phyloP scores from a whole-genome alignment of 2,797 vertebrate genomes.

The Danio choprae region DNA sequence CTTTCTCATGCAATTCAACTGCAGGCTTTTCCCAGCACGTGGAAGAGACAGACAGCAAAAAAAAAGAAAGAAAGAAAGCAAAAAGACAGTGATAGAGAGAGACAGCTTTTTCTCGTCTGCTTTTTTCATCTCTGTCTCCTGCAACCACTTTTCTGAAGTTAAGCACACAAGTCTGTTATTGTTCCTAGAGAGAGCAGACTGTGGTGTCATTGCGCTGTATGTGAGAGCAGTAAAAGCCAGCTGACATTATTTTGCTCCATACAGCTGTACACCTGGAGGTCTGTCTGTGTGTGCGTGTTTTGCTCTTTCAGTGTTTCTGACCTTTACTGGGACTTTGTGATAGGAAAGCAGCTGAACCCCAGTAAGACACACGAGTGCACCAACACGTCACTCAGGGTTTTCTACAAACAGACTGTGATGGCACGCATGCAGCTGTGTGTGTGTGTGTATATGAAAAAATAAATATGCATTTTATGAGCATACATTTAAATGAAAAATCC shows the following conservation, averaged over 20 bases:
- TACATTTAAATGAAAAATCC: not conserved
- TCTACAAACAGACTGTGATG: not conserved
- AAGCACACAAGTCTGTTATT: not conserved
- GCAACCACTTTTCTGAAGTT: not conserved
- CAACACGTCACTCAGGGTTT: not conserved
- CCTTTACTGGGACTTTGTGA: slow-evolving; percentile 37
- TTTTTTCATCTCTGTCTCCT: not conserved
- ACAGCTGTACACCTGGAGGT: slow-evolving; percentile 17
- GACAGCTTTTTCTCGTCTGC: not conserved
- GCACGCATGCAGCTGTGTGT: not conserved
- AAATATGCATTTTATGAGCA: not conserved
- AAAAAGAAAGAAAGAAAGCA: not conserved
- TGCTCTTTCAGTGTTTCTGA: slow-evolving; percentile 15
- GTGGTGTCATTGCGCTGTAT: not conserved
- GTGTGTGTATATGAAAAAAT: not conserved
- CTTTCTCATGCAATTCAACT: not conserved
- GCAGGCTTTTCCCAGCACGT: not conserved
- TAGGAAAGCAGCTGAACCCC: slow-evolving; percentile 20
- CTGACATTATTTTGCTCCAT: not conserved
- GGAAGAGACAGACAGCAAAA: not conserved
- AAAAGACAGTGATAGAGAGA: not conserved
- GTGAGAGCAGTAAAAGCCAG: slow-evolving; percentile 2
- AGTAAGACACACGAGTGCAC: not conserved
- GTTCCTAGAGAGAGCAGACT: not conserved
- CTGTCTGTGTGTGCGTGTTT: not conserved